Evolutionary conservation across 2,797 vertebrate genomes (phyloP), one percentile per base, ranked within the genome.

Genomic region (Cuniculus paca): DNA sequence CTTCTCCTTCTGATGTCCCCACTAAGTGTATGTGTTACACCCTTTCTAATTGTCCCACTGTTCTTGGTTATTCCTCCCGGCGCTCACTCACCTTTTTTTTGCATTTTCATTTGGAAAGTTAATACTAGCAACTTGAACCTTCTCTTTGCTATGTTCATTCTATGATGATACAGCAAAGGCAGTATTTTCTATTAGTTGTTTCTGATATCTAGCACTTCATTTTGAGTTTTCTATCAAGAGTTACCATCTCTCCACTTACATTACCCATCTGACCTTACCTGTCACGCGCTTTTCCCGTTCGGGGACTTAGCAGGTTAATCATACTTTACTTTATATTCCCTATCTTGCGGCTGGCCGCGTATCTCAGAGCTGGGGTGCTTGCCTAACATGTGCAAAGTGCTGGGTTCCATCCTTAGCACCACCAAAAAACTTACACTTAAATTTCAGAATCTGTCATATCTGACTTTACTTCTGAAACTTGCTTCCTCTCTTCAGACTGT

Each of bases 81-180:
- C 5, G 3, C 2, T n/a, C 39, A 42, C 22, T 84, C 28, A n/a
- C 61, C 52, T 36, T 42, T 34, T 9, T 87, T 83, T 74, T 84
- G 39, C 5, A 42, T 61, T 96, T 79, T 58, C 58, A n/a, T 70
- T 28, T 89, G 78, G 77, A 42, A 63, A 81, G 60, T 81, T 92
- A 80, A 65, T 63, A 10, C 52, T 16, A 56, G 39, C 14, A 17
- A 34, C 19, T 58, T 70, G 6, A 50, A 0, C 26, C 61, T 63
- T 74, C 84, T 89, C 28, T 68, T 65, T 26, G 56, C 56, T 1
- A 0, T n/a, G 22, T 65, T 36, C 54, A 26, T 0, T 86, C 77
- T 58, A 8, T 39, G 10, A 68, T 65, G 39, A 72, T 6, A 68
- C 56, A 22, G 74, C 54, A 22, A 8, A 90, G 72, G 24, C 81